These are phyloP conservation scores for Sphinx pinastri DNA, from an alignment of 2,888 invertebrate genomes.

Conservation along the genomic window DNA sequence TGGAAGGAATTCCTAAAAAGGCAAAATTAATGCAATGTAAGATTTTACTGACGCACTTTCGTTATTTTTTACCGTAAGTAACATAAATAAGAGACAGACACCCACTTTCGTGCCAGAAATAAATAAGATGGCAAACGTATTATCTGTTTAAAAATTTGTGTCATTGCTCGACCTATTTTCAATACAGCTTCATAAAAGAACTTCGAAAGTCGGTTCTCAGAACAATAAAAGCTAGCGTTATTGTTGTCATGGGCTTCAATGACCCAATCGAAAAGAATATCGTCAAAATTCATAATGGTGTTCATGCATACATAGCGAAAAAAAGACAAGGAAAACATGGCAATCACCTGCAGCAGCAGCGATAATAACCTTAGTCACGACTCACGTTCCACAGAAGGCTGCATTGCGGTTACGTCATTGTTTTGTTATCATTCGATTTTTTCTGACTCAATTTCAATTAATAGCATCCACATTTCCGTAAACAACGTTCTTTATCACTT, in stretches of 20 bases:
- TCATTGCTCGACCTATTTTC: constrained; percentile 13
- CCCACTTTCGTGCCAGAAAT: not conserved
- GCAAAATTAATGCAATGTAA: not conserved
- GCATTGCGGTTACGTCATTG: constrained; percentile 3
- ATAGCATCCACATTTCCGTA: constrained; percentile 10
- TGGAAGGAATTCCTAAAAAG: too few species aligned
- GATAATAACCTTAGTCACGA: constrained; percentile 19
- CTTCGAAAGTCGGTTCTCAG: not conserved
- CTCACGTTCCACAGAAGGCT: constrained; percentile 20
- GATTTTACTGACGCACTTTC: not conserved
- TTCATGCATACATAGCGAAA: not conserved
- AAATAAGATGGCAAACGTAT: not conserved
- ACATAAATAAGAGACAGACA: not conserved
- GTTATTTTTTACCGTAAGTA: constrained; percentile 7
- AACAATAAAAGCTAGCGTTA: not conserved
- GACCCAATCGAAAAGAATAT: not conserved
- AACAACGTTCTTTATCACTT: too few species aligned
- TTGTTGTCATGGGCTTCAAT: not conserved
- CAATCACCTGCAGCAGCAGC: constrained; percentile 4
- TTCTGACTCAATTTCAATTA: constrained; percentile 6
- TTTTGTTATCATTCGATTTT: constrained; percentile 20
- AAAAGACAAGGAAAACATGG: constrained; percentile 2
- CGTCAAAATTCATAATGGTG: not conserved
- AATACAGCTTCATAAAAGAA: not conserved
- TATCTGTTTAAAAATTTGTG: not conserved